Evolutionary conservation across 2,797 vertebrate species (phyloP).

Genomic region (Pipistrellus pipistrellus): DNA sequence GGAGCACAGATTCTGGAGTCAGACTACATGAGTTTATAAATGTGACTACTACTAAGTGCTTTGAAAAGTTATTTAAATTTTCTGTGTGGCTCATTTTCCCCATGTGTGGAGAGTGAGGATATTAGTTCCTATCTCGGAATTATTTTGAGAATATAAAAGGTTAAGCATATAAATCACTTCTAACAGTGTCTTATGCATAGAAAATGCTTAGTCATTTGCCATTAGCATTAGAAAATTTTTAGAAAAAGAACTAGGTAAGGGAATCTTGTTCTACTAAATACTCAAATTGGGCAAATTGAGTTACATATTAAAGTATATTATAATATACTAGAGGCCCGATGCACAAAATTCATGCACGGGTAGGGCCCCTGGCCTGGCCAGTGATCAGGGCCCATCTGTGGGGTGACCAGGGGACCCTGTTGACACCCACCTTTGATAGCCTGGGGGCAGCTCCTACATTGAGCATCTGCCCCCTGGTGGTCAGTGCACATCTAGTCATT

Average conservation of each 20-base stretch:
- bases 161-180: constrained; percentile 18
- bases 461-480: no score
- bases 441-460: no score
- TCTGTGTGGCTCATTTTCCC: neutral
- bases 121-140: neutral
- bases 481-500: no score
- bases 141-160: constrained; percentile 15
- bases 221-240: neutral
- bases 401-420: rapidly evolving
- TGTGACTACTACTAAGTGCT: neutral
- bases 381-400: no score
- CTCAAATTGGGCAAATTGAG: constrained; percentile 11
- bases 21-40: neutral
- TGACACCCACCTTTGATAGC: no score
- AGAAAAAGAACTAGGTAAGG: neutral
- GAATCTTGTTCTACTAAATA: neutral
- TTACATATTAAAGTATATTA: constrained; percentile 7
- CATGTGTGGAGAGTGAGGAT: neutral
- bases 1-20: neutral
- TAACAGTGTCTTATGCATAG: neutral
- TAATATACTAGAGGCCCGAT: neutral
- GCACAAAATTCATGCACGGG: no score
- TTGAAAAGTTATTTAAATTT: neutral
- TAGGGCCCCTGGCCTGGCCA: no score
- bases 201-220: neutral